Percentiles rank a stretch among this genome's conserved stretches.
phyloP scores from a whole-genome alignment of 2,888 invertebrate species.

The Cheilosia urbana region DNA sequence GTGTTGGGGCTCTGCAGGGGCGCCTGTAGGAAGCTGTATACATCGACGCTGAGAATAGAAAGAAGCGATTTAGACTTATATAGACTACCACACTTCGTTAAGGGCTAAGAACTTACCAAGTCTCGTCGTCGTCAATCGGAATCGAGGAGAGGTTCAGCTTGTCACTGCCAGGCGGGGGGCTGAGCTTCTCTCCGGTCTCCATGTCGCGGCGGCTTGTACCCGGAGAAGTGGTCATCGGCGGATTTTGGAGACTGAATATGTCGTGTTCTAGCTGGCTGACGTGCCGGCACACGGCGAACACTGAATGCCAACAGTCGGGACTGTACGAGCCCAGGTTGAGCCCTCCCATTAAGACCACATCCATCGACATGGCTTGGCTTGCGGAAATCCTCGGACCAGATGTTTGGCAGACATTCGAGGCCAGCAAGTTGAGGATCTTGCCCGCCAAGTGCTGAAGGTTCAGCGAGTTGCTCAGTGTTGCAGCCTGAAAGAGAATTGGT shows the following conservation, averaged over 20 bases:
- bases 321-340: constrained; percentile 96
- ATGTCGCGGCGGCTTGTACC: constrained; percentile 81
- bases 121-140: constrained; percentile 89
- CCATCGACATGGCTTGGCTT: constrained; percentile 95
- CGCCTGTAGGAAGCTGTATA: constrained; percentile 92
- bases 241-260: constrained; percentile 91
- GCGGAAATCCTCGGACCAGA: constrained; percentile 91
- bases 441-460: constrained; percentile 96
- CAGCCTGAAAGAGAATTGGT: constrained; percentile 86
- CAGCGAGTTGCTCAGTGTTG: constrained; percentile 93
- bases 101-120: constrained; percentile 86
- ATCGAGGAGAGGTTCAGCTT: constrained; percentile 86
- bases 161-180: constrained; percentile 84
- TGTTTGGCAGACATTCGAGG: constrained; percentile 94
- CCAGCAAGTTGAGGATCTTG: constrained; percentile 93
- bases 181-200: constrained; percentile 82
- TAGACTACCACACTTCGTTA: not conserved
- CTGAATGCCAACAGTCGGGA: constrained; percentile 97
- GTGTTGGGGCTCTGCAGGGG: constrained; percentile 87
- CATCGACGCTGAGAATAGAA: constrained; percentile 88
- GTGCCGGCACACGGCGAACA: constrained; percentile 96
- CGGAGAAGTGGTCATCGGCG: constrained; percentile 81
- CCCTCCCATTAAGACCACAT: constrained; percentile 94
- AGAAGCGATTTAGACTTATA: not conserved
- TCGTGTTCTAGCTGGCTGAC: constrained; percentile 96